Conservation (phyloP, 2,797 vertebrate species). For the Premnoplex brunnescens region DNA sequence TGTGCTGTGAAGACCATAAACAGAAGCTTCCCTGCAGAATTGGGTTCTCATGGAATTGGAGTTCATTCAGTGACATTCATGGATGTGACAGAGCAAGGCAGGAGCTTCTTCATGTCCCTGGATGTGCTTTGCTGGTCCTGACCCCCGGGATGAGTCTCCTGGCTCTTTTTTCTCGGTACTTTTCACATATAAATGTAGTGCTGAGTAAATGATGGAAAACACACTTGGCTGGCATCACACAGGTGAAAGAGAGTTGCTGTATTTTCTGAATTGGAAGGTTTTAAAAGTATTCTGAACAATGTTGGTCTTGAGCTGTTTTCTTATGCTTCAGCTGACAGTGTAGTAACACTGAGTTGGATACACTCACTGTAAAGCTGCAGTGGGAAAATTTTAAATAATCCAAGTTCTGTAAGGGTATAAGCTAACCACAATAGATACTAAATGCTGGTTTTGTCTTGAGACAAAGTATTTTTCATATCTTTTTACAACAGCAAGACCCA, state of each 20-base stretch:
- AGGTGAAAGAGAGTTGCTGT: not conserved
- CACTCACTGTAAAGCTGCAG: not conserved
- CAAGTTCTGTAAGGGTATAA: not conserved
- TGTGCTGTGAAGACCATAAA: not conserved
- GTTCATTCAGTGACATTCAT: not conserved
- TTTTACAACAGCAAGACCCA: not conserved
- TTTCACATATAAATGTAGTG: fast-evolving
- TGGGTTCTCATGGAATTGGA: not conserved
- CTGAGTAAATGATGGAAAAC: fast-evolving
- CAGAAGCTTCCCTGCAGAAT: not conserved
- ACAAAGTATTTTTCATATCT: not conserved
- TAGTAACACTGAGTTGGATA: not conserved
- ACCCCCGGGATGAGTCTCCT: not conserved
- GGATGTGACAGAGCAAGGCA: not conserved
- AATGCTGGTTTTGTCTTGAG: not conserved
- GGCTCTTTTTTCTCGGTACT: not conserved
- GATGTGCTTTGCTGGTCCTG: not conserved
- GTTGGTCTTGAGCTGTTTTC: not conserved
- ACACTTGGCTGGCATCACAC: not conserved
- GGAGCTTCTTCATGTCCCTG: not conserved
- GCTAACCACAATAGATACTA: not conserved
- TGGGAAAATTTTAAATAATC: not conserved
- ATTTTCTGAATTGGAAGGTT: not conserved
- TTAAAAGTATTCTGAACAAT: not conserved
- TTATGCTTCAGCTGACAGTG: not conserved